A percentile compares a stretch with the other conserved stretches of the same genome.
phyloP scores from a whole-genome alignment of 2,113 vertebrate species.

The Ornithorhynchus anatinus region DNA sequence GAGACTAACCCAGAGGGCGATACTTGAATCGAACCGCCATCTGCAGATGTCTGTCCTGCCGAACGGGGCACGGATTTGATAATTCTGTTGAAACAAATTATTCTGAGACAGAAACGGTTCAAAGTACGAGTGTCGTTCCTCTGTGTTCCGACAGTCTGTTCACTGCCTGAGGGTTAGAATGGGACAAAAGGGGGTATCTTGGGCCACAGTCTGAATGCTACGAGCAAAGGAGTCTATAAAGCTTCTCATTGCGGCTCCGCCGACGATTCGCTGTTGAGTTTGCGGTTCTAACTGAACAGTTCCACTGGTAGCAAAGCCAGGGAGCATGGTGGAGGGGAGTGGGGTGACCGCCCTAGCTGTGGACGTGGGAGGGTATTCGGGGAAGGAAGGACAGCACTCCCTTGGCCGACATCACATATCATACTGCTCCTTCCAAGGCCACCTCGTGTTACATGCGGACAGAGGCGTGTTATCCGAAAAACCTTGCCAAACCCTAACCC shows the following conservation, averaged over 20 bases:
- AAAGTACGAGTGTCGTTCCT: neutral
- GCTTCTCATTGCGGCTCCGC: neutral
- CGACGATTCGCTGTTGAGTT: neutral
- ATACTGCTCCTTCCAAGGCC: too few relatives aligned
- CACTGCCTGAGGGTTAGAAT: neutral
- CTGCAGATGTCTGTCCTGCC: conserved; percentile 42
- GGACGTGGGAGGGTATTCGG: too few relatives aligned
- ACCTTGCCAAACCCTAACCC: too few relatives aligned
- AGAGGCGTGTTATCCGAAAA: too few relatives aligned
- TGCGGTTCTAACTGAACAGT: neutral
- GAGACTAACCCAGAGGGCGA: conserved; percentile 46
- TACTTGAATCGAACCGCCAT: conserved; percentile 42
- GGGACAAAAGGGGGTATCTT: neutral
- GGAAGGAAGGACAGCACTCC: too few relatives aligned
- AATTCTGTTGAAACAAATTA: conserved; percentile 23
- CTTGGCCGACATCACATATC: too few relatives aligned
- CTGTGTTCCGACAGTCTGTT: neutral
- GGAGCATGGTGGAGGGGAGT: too few relatives aligned
- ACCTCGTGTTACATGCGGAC: too few relatives aligned
- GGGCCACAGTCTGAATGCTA: neutral
- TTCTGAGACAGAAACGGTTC: conserved; percentile 12
- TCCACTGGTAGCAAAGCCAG: neutral
- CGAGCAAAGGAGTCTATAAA: neutral
- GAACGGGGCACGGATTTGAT: conserved; percentile 23
- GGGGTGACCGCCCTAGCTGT: too few relatives aligned